Evolutionary conservation across 2,888 invertebrate species (phyloP).

Genomic region (Eristalis tenax): DNA sequence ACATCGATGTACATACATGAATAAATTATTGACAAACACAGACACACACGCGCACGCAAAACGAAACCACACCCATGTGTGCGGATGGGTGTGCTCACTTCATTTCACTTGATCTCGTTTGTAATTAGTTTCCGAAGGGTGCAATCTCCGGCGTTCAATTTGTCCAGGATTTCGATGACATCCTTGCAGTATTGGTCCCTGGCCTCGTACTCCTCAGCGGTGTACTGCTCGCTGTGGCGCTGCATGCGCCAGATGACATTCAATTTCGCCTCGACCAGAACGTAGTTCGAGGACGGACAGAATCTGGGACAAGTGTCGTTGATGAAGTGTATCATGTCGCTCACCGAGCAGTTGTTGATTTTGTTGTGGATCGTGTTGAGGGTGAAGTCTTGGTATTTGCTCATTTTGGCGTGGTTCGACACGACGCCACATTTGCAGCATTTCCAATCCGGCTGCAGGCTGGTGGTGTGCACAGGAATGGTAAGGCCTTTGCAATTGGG

Average conservation of each 20-base stretch:
- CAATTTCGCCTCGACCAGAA: slow-evolving; percentile 80
- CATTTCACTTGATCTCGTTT: slow-evolving; percentile 78
- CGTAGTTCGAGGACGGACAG: slow-evolving; percentile 80
- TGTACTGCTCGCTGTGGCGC: slow-evolving; percentile 75
- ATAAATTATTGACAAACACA: slow-evolving; percentile 24
- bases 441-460: slow-evolving; percentile 84
- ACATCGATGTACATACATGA: neutral
- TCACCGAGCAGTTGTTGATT: slow-evolving; percentile 77
- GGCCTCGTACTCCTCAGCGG: slow-evolving; percentile 76
- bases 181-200: slow-evolving; percentile 80
- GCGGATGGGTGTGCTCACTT: slow-evolving; percentile 65
- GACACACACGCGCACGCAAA: neutral
- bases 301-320: slow-evolving; percentile 79
- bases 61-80: neutral
- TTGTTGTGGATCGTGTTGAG: slow-evolving; percentile 79
- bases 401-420: slow-evolving; percentile 78
- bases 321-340: slow-evolving; percentile 79
- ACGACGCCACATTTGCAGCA: slow-evolving; percentile 84
- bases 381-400: slow-evolving; percentile 79
- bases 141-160: slow-evolving; percentile 80
- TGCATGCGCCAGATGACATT: slow-evolving; percentile 81
- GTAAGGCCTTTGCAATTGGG: slow-evolving; percentile 78
- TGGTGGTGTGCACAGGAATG: slow-evolving; percentile 84
- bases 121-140: slow-evolving; percentile 78
- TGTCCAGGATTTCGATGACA: slow-evolving; percentile 78